Conservation (phyloP, 2,888 invertebrate species). For the Sthenelais limicola region DNA sequence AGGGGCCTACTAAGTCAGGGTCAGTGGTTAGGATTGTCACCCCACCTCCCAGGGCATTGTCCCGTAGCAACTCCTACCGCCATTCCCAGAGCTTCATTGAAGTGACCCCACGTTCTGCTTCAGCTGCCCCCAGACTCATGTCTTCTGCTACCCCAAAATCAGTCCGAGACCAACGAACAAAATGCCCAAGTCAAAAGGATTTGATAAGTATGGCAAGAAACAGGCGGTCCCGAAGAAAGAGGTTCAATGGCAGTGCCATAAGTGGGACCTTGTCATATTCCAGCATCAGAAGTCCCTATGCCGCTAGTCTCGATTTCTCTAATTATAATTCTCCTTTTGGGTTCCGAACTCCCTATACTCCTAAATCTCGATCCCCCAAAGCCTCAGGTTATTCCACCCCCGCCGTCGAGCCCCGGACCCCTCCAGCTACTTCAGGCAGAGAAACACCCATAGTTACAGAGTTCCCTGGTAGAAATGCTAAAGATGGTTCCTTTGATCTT, state of each 20-base stretch:
- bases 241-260: too few relatives aligned
- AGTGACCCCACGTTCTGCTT: neutral
- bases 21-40: conserved; percentile 21
- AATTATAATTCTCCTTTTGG: conserved; percentile 4
- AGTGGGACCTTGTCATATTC: neutral
- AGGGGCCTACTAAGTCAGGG: neutral
- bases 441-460: neutral
- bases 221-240: neutral
- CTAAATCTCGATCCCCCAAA: neutral
- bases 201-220: neutral
- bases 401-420: neutral
- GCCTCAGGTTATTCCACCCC: neutral
- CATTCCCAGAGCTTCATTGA: neutral
- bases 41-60: neutral
- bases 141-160: neutral
- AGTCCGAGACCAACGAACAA: neutral
- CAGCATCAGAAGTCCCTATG: conserved; percentile 18
- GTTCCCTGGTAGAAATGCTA: neutral
- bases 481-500: neutral
- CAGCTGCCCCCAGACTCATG: neutral
- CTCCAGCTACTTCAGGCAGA: neutral
- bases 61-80: neutral
- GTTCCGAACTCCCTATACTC: conserved; percentile 28
- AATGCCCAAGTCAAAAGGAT: conserved; percentile 1
- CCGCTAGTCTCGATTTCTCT: conserved; percentile 10